Conservation (phyloP, 2,888 invertebrate genomes). For the Apodemia hepburni region DNA sequence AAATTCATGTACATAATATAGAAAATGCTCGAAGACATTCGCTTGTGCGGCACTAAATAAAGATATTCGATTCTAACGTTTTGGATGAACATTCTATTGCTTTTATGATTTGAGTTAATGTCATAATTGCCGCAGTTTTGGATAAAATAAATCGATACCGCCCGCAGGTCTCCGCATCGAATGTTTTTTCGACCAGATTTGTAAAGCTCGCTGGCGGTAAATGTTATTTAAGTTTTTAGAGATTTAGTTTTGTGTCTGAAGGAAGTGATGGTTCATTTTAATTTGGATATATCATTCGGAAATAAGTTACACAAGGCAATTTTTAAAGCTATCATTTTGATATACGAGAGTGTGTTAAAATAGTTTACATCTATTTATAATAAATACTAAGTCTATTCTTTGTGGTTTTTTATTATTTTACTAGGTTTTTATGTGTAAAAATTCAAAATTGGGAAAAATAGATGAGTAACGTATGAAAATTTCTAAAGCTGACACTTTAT, state of each 20-base stretch:
- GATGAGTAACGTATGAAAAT: constrained; percentile 45
- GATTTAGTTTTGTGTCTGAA: constrained; percentile 32
- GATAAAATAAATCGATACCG: constrained; percentile 77
- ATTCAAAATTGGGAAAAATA: neutral
- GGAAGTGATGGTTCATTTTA: constrained; percentile 38
- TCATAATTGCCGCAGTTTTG: constrained; percentile 73
- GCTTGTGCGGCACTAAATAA: constrained; percentile 59
- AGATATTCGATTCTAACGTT: constrained; percentile 68
- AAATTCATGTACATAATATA: constrained; percentile 38
- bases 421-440: neutral
- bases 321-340: constrained; percentile 49
- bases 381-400: neutral
- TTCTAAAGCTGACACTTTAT: constrained; percentile 48
- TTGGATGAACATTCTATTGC: constrained; percentile 64
- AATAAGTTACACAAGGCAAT: constrained; percentile 55
- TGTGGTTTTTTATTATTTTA: neutral
- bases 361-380: constrained; percentile 42
- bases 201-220: constrained; percentile 47
- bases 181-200: constrained; percentile 48
- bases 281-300: constrained; percentile 37
- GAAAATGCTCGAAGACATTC: constrained; percentile 38
- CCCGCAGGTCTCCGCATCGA: constrained; percentile 56
- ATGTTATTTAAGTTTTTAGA: constrained; percentile 38
- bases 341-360: constrained; percentile 48
- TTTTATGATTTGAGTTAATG: constrained; percentile 73